A percentile compares a stretch with the other conserved stretches of the same genome.
phyloP scores from a whole-genome alignment of 2,113 vertebrate species.

The Willisornis vidua region DNA sequence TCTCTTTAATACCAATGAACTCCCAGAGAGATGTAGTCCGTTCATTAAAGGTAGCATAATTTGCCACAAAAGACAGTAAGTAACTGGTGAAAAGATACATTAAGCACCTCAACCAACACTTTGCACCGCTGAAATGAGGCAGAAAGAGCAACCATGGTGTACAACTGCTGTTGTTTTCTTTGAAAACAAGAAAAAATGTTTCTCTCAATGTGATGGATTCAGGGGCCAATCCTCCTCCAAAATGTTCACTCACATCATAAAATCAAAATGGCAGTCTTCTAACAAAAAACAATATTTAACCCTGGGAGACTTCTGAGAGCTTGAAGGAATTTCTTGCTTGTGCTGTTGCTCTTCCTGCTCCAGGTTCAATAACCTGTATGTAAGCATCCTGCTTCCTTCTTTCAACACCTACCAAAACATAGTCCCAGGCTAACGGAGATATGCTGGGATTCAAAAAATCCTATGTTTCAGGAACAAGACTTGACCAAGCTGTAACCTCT shows the following conservation, averaged over 20 bases:
- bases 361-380: neutral
- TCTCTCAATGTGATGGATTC: neutral
- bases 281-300: neutral
- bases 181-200: neutral
- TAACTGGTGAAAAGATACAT: neutral
- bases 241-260: neutral
- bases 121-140: neutral
- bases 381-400: neutral
- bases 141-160: rapidly evolving
- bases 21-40: neutral
- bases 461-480: neutral
- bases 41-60: neutral
- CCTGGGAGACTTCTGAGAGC: neutral
- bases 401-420: neutral
- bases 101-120: rapidly evolving
- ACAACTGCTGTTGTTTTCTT: neutral
- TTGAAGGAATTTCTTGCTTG: neutral
- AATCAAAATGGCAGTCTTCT: neutral
- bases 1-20: neutral
- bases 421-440: neutral
- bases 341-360: neutral
- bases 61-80: neutral
- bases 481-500: neutral
- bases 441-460: neutral
- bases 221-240: neutral